Conservation (phyloP, 2,113 vertebrate species). For the Arenaria interpres region DNA sequence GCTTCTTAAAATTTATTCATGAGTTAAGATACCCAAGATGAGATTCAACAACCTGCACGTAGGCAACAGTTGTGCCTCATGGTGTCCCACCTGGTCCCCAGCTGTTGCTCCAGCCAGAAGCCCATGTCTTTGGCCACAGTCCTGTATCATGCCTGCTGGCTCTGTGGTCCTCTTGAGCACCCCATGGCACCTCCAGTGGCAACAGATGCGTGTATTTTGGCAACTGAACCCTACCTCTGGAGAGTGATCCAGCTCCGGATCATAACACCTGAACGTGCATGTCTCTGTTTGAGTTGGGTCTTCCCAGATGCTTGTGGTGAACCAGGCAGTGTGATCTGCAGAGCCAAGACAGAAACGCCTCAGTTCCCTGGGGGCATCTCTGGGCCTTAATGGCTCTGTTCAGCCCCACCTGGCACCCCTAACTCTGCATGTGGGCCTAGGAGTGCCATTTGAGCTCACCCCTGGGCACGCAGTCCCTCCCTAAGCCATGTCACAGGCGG, state of each 20-base stretch:
- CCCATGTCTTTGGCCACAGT: neutral
- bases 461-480: neutral
- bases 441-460: neutral
- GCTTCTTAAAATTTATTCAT: neutral
- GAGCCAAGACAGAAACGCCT: neutral
- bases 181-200: neutral
- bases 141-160: neutral
- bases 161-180: neutral
- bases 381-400: neutral
- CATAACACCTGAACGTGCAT: accelerated
- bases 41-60: neutral
- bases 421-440: neutral
- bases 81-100: neutral
- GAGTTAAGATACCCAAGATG: neutral
- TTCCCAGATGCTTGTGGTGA: neutral
- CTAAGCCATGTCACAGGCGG: neutral
- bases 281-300: neutral
- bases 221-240: neutral
- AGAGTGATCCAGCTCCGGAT: neutral
- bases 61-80: neutral
- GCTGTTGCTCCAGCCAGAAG: neutral
- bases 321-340: neutral
- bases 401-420: neutral
- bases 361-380: neutral
- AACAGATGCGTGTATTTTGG: neutral